These are phyloP conservation scores for Mesoclemmys tuberculata DNA, from an alignment of 2,113 vertebrate species.

Conservation along the genomic window DNA sequence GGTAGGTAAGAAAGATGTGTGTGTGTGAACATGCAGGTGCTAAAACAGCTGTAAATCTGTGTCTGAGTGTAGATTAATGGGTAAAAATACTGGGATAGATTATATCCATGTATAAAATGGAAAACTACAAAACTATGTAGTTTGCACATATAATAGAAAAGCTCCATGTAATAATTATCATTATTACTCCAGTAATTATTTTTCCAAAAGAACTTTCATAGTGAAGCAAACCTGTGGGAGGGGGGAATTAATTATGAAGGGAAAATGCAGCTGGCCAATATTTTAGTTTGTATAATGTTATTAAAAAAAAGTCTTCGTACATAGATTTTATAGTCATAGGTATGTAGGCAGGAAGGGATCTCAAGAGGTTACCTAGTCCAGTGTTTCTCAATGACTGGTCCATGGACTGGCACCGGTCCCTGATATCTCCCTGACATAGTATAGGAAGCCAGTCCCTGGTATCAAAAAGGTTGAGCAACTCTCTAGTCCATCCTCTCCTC, in stretches of 20 bases:
- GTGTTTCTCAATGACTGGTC: too few species aligned
- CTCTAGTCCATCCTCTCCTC: not conserved
- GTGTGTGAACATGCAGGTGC: not conserved
- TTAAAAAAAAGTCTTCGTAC: not conserved
- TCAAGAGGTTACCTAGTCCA: not conserved
- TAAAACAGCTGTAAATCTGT: not conserved
- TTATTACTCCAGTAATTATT: not conserved
- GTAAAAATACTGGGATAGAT: not conserved
- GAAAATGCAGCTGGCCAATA: not conserved
- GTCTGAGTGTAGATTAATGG: not conserved
- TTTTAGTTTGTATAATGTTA: rapidly evolving
- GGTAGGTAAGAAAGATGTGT: not conserved
- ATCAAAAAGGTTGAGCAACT: too few species aligned
- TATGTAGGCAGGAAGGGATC: not conserved
- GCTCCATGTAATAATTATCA: too few species aligned
- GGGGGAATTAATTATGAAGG: not conserved
- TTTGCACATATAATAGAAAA: not conserved
- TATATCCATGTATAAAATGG: not conserved
- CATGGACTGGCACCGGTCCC: too few species aligned
- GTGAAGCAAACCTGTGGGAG: not conserved
- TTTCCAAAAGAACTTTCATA: not conserved
- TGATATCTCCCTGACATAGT: too few species aligned
- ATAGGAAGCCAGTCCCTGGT: too few species aligned
- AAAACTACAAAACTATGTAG: not conserved
- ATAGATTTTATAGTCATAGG: not conserved